Evolutionary conservation across 2,113 vertebrate species (phyloP).

Genomic region (Halcyon malimbica): DNA sequence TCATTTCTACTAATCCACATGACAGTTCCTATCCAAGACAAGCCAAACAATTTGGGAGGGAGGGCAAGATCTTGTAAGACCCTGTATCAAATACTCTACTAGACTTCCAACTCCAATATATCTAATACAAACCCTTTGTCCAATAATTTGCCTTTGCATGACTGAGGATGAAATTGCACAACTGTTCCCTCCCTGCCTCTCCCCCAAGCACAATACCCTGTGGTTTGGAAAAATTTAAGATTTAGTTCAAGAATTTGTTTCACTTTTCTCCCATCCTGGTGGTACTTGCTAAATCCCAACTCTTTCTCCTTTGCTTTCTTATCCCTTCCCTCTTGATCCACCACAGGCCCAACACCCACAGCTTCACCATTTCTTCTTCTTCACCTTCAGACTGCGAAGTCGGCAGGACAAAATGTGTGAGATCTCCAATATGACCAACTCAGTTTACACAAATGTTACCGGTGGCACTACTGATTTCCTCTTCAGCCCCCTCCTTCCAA

Average conservation of each 20-base stretch:
- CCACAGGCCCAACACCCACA: not conserved
- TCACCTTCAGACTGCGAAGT: not conserved
- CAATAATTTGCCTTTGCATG: not conserved
- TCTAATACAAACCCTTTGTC: conserved; percentile 12
- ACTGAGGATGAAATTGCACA: conserved; percentile 17
- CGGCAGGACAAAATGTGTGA: not conserved
- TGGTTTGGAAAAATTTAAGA: conserved; percentile 23
- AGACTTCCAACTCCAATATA: conserved; percentile 27
- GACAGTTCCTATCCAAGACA: not conserved
- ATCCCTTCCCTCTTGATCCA: not conserved
- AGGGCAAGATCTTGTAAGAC: not conserved
- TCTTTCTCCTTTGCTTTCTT: not conserved
- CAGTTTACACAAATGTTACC: not conserved
- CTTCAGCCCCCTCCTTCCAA: not conserved
- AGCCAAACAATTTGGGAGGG: not conserved
- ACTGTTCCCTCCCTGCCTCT: not conserved
- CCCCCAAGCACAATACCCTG: conserved; percentile 19
- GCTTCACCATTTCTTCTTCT: not conserved
- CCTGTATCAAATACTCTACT: not conserved
- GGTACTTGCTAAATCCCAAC: not conserved
- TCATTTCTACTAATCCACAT: not conserved
- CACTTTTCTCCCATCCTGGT: conserved; percentile 29
- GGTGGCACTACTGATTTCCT: not conserved
- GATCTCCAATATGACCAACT: not conserved
- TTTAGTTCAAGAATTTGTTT: conserved; percentile 28